phyloP scores from a whole-genome alignment of 2,888 invertebrate genomes.

The Drosophila niveifrons region DNA sequence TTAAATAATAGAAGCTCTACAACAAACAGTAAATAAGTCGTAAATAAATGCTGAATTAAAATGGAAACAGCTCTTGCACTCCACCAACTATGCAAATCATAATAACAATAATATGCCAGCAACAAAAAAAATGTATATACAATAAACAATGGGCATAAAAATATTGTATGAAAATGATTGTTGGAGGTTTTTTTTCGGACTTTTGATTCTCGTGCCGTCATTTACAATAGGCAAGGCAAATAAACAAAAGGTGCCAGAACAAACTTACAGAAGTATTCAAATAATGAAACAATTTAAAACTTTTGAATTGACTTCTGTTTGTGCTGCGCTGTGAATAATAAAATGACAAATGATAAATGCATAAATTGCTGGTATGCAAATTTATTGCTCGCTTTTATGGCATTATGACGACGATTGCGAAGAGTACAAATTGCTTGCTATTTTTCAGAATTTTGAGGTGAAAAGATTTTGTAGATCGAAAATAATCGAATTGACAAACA shows the following conservation, averaged over 20 bases:
- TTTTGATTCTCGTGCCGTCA: conserved; percentile 26
- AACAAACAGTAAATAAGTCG: conserved; percentile 36
- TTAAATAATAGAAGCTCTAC: conserved; percentile 52
- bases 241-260: conserved; percentile 47
- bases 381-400: conserved; percentile 15
- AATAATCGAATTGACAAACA: not conserved
- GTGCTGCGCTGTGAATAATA: conserved; percentile 35
- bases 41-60: conserved; percentile 60
- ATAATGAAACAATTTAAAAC: conserved; percentile 57
- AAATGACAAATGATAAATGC: conserved; percentile 25
- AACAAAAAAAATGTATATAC: not conserved
- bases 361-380: conserved; percentile 39
- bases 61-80: conserved; percentile 43
- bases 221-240: conserved; percentile 29
- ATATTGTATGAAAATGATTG: conserved; percentile 38
- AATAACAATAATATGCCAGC: conserved; percentile 17
- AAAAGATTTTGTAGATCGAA: not conserved
- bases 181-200: conserved; percentile 30
- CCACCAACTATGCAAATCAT: conserved; percentile 53
- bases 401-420: conserved; percentile 21
- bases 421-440: conserved; percentile 5
- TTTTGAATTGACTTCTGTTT: conserved; percentile 65
- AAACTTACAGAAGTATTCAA: conserved; percentile 44
- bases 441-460: not conserved
- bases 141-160: conserved; percentile 43